Evolutionary conservation across 2,113 vertebrate species (phyloP).

Genomic region (Fregetta grallaria): DNA sequence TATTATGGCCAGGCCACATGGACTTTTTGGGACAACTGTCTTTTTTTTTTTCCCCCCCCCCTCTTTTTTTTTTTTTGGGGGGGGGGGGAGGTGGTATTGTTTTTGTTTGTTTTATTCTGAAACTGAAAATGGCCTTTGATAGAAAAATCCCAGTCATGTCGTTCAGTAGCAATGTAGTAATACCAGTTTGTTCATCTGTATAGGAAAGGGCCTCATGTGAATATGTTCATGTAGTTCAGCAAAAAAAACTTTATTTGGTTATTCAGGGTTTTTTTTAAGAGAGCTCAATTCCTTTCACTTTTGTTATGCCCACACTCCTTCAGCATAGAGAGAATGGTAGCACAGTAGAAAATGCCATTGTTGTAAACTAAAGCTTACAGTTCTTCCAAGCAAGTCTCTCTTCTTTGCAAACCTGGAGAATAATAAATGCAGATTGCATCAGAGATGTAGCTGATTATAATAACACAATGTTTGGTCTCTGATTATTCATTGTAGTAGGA

Average conservation of each 20-base stretch:
- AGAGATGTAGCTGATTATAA: conserved; percentile 7
- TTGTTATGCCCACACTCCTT: background rate
- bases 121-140: background rate
- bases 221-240: background rate
- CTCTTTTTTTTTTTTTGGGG: too few species aligned
- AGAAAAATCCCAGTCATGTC: background rate
- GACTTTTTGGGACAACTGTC: background rate
- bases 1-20: background rate
- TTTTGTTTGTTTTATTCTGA: background rate
- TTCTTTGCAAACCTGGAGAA: conserved; percentile 12
- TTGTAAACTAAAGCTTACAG: background rate
- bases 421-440: conserved; percentile 48
- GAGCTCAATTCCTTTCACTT: background rate
- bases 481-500: conserved; percentile 37
- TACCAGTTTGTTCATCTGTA: background rate
- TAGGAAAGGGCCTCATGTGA: background rate
- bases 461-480: conserved; percentile 1
- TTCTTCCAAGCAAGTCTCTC: background rate
- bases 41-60: background rate
- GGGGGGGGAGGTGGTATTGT: background rate
- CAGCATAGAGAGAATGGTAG: background rate
- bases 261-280: background rate
- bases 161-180: background rate
- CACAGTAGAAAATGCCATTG: background rate
- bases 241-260: background rate